Base-by-base conservation (phyloP, 2,888 invertebrate genomes). In the Agelastica alni region DNA sequence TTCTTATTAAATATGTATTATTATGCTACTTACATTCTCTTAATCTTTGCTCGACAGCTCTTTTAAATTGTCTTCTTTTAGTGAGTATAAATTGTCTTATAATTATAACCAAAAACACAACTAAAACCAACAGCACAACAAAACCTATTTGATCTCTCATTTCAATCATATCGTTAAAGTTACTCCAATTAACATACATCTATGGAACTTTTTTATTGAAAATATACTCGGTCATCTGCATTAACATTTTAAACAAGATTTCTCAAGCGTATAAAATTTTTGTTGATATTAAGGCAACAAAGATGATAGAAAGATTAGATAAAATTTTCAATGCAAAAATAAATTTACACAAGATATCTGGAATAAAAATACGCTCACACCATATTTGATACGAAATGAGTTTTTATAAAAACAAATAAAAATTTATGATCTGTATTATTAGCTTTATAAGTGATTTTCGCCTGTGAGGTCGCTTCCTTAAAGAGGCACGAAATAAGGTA, bases 131-230 rank as follows among this genome's bases (percentile, higher is more conserved):
- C 10, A 67, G 52, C 4, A 67, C 47, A 16, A 64, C 36, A 34
- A 64, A 62, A 30, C 64, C 66, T 30, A 65, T 51, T 53, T 64
- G 62, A 49, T 67, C 67, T 55, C 59, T 46, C 2, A 26, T 9
- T 1, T 46, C 49, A 4, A 39, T 4, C 20, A 12, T 18, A 20
- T 18, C 7, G 1, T 6, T 5, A 2, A 7, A 26, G 26, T 26
- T 26, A 39, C 5, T 3, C 18, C 20, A 5, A 9, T 16, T 9
- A 39, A 39, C 37, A 18, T 37, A 20, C 37, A 39, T 39, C 26
- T 6, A 26, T n/a, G n/a, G n/a, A n/a, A n/a, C n/a, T n/a, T n/a
- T 16, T 13, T 7, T 9, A 9, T 2, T 14, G 16, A 34, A 34
- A 16, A 12, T 3, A 32, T 6, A 13, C 14, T 12, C 31, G 13